Conservation (phyloP, 1,140 invertebrate species). For the Condylostylus longicornis region DNA sequence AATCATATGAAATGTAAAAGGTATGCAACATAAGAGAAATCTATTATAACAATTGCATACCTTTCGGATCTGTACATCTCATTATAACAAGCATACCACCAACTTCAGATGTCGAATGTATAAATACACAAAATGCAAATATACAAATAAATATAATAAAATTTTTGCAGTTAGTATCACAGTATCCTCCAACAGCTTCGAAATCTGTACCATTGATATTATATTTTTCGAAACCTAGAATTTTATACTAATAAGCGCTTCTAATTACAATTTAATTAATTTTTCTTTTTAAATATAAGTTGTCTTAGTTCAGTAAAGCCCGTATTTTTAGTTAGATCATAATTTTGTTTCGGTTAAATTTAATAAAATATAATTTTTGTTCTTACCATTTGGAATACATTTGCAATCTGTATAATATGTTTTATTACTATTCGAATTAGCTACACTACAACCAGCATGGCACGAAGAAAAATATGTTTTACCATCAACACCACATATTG, state of each 20-base stretch:
- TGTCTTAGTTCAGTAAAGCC: neutral
- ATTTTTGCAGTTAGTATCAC: slow-evolving; percentile 59
- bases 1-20: neutral
- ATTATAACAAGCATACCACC: slow-evolving; percentile 80
- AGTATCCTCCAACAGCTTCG: slow-evolving; percentile 53
- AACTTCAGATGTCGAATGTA: slow-evolving; percentile 83
- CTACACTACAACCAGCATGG: slow-evolving; percentile 64
- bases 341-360: neutral
- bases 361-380: slow-evolving; percentile 1
- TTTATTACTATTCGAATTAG: slow-evolving; percentile 34
- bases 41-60: slow-evolving; percentile 19
- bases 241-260: neutral
- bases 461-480: slow-evolving; percentile 78
- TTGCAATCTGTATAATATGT: slow-evolving; percentile 61
- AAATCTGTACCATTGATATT: slow-evolving; percentile 3
- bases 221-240: neutral
- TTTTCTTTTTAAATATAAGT: neutral
- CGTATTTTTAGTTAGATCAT: neutral
- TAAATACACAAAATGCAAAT: slow-evolving; percentile 77
- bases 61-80: slow-evolving; percentile 72
- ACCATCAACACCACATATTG: slow-evolving; percentile 64
- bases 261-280: too few species aligned
- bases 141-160: slow-evolving; percentile 71
- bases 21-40: neutral
- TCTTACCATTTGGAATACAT: slow-evolving; percentile 41